Base-by-base conservation (phyloP, 2,888 invertebrate genomes). In the Cenopis cana region DNA sequence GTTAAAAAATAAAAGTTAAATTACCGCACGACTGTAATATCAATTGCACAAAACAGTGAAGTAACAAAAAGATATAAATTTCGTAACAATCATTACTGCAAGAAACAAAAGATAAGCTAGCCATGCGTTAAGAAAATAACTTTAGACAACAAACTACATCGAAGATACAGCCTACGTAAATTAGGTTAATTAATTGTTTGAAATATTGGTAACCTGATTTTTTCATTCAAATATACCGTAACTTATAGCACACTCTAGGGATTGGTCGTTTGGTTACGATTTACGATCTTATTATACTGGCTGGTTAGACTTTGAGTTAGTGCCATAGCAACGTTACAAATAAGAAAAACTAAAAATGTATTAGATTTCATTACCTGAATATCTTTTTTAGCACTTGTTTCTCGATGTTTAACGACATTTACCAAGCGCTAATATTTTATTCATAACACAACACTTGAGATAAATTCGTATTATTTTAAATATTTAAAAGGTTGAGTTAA, bases 61-160 rank as follows among this genome's bases (percentile, higher is more conserved):
- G 71, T 71, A 71, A 71, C 55, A 11, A 55, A 54, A 67, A 55
- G 71, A 71, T 71, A 71, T 60, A 18, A 66, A 36, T 71, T 71
- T 71, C 71, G 67, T 71, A 71, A 71, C 60, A 56, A 61, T 71
- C 61, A 61, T 60, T 66, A 70, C 24, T 61, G 60, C 66, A 71
- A 61, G 71, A 71, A 71, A 67, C 67, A 61, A 71, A 66, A 67
- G 71, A 71, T 71, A 67, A 61, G 55, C 60, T 41, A 38, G 8
- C 55, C 50, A 65, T 59, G 59, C 29, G 59, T 55, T 49, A 33
- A 54, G 59, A 70, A 66, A 69, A 52, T 24, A 55, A 55, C 8
- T 24, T n/a, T 10, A 18, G 11, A 46, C 29, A 55, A 29, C 20
- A 65, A 50, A 62, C 20, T 38, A 17, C 55, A 14, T 29, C 2